A percentile compares a stretch with the other conserved stretches of the same genome.
Conservation (phyloP, 2,888 invertebrate genomes). For the Aplocera efformata region DNA sequence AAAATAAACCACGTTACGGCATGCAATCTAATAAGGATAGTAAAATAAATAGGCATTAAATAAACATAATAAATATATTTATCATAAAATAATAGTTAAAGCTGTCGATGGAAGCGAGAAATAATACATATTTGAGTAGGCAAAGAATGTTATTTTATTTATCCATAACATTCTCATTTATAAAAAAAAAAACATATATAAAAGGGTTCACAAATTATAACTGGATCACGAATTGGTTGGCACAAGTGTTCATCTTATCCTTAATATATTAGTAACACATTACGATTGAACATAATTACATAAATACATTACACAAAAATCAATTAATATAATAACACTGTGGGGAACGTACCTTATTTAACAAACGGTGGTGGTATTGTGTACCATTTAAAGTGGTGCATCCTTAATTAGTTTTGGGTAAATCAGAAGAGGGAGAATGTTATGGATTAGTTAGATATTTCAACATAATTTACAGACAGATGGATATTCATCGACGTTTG, state of each 20-base stretch:
- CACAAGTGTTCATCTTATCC: slow-evolving; percentile 62
- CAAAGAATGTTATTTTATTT: slow-evolving; percentile 49
- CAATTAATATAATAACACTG: slow-evolving; percentile 55
- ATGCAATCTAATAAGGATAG: slow-evolving; percentile 66
- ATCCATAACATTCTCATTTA: slow-evolving; percentile 75
- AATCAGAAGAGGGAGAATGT: slow-evolving; percentile 79
- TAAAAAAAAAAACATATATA: slow-evolving; percentile 32
- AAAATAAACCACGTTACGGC: slow-evolving; percentile 58
- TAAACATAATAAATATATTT: slow-evolving; percentile 44
- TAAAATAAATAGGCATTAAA: slow-evolving; percentile 53
- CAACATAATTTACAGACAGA: slow-evolving; percentile 48
- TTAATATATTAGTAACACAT: slow-evolving; percentile 62
- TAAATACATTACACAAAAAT: slow-evolving; percentile 69
- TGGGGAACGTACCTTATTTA: slow-evolving; percentile 74
- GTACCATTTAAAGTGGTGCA: slow-evolving; percentile 77
- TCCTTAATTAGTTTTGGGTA: slow-evolving; percentile 79
- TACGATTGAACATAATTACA: slow-evolving; percentile 60
- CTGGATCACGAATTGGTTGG: slow-evolving; percentile 44
- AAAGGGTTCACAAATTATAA: slow-evolving; percentile 27
- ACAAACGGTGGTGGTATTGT: slow-evolving; percentile 76
- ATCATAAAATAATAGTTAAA: slow-evolving; percentile 50
- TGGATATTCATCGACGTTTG: slow-evolving; percentile 45
- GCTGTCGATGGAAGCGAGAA: slow-evolving; percentile 69
- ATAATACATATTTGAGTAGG: slow-evolving; percentile 19
- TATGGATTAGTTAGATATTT: slow-evolving; percentile 77